phyloP scores from a whole-genome alignment of 2,888 invertebrate genomes.

The Chrysolina americana region DNA sequence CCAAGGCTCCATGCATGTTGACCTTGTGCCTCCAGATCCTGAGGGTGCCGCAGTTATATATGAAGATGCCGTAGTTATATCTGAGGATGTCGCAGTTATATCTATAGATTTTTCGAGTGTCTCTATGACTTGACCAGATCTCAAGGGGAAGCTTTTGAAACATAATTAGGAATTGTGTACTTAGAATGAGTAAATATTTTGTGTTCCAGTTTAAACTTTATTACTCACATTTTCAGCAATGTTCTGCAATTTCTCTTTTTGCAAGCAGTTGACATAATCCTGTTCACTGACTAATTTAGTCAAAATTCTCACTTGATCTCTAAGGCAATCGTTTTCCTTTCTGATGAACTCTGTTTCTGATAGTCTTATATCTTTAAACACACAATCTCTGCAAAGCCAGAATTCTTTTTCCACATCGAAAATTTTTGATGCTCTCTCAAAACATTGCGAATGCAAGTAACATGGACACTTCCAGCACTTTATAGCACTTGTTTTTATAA shows the following conservation, averaged over 20 bases:
- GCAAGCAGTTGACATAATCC: slow-evolving; percentile 54
- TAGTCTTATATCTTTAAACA: slow-evolving; percentile 38
- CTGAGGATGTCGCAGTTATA: no score
- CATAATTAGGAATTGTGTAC: no score
- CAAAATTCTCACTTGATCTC: slow-evolving; percentile 53
- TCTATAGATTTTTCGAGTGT: no score
- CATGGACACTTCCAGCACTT: slow-evolving; percentile 52
- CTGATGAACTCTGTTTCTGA: slow-evolving; percentile 48
- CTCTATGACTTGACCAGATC: no score
- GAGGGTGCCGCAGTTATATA: no score
- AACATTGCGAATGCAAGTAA: slow-evolving; percentile 54
- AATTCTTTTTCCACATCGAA: slow-evolving; percentile 49
- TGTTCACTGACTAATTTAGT: slow-evolving; percentile 54
- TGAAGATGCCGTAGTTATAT: no score
- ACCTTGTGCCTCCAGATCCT: no score
- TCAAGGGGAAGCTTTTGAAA: no score
- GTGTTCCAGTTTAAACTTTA: neutral
- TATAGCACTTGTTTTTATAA: slow-evolving; percentile 53
- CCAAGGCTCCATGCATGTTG: no score
- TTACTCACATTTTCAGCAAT: neutral
- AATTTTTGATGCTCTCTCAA: slow-evolving; percentile 52
- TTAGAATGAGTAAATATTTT: no score
- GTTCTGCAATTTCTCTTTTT: slow-evolving; percentile 49
- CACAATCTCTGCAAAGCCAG: slow-evolving; percentile 54
- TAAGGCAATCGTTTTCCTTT: slow-evolving; percentile 54